Conservation (phyloP, 1,140 invertebrate species). For the Fopius arisanus region DNA sequence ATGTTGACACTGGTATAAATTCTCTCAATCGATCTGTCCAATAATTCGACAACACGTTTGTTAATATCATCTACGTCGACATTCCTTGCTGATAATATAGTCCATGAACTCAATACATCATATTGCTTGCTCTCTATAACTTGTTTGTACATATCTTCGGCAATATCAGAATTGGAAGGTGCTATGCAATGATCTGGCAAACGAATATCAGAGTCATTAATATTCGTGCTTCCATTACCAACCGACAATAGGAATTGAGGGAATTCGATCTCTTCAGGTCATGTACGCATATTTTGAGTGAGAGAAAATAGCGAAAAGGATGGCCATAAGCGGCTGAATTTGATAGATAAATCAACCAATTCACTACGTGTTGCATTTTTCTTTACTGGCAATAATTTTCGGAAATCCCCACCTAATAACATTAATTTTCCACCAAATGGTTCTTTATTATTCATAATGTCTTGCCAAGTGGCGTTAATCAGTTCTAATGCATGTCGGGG, state of each 20-base stretch:
- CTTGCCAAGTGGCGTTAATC: background rate
- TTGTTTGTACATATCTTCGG: conserved; percentile 11
- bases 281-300: conserved; percentile 28
- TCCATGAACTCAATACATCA: conserved; percentile 10
- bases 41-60: conserved; percentile 24
- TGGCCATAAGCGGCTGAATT: conserved; percentile 31
- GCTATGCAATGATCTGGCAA: conserved; percentile 20
- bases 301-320: conserved; percentile 27
- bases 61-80: conserved; percentile 33
- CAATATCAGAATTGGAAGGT: background rate
- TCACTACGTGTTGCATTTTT: conserved; percentile 27
- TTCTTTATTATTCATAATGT: background rate
- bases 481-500: background rate
- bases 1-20: conserved; percentile 2
- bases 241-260: conserved; percentile 28
- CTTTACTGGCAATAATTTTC: background rate
- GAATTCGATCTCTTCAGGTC: conserved; percentile 26
- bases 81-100: conserved; percentile 31
- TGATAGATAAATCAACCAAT: conserved; percentile 29
- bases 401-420: background rate
- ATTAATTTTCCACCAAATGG: background rate
- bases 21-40: conserved; percentile 11
- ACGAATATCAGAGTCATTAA: conserved; percentile 15
- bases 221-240: conserved; percentile 25
- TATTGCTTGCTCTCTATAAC: conserved; percentile 22